Conservation (phyloP, 2,888 invertebrate species). For the Teleiodes luculella region DNA sequence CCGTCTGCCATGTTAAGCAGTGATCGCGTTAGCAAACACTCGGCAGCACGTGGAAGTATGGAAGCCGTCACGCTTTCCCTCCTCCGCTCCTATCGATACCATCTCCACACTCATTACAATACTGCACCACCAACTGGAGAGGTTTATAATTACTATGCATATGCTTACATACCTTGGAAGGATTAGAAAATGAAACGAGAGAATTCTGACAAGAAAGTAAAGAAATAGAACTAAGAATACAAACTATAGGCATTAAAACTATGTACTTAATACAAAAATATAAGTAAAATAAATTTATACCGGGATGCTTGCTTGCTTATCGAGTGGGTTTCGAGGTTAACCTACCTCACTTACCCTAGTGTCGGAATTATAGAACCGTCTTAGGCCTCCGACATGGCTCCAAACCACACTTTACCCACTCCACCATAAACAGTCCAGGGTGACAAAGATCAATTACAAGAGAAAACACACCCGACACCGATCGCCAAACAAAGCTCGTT, state of each 20-base stretch:
- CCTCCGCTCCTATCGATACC: constrained; percentile 15
- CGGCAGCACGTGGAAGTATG: constrained; percentile 18
- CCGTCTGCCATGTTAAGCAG: not conserved
- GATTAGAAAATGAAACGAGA: not conserved
- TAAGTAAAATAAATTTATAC: not conserved
- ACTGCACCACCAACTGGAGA: constrained; percentile 1
- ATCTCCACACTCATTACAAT: constrained; percentile 9
- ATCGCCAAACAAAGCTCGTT: constrained; percentile 31
- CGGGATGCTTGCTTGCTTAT: too few relatives aligned
- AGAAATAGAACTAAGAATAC: too few relatives aligned
- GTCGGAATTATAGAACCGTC: too few relatives aligned
- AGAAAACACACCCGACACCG: constrained; percentile 30
- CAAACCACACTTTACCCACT: not conserved
- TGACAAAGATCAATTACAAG: constrained; percentile 27
- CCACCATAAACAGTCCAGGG: constrained; percentile 19
- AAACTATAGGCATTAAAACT: too few relatives aligned
- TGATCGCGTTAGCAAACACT: not conserved
- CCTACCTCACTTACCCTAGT: too few relatives aligned
- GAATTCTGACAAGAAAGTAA: not conserved
- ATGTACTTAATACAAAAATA: not conserved
- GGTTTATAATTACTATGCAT: constrained; percentile 6
- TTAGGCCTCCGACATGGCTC: too few relatives aligned
- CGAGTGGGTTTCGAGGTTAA: too few relatives aligned
- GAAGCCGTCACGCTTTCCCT: constrained; percentile 30
- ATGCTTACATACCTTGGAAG: not conserved